These are phyloP conservation scores for Pachycephus smyrnensis DNA, from an alignment of 2,888 invertebrate genomes.

Conservation along the genomic window DNA sequence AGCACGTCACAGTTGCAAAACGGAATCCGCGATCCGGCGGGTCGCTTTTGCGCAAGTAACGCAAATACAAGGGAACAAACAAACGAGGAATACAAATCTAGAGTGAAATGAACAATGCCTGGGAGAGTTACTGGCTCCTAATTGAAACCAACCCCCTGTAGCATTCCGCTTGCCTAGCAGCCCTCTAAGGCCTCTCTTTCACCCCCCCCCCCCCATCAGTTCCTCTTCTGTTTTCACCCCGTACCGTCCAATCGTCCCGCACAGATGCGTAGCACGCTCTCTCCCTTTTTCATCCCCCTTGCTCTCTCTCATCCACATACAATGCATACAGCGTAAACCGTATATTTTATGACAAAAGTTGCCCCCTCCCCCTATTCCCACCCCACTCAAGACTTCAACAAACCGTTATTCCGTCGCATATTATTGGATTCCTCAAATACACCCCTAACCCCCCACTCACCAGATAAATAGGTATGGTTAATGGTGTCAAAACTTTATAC, in stretches of 20 bases:
- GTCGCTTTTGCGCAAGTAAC: constrained; percentile 34
- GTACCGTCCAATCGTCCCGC: constrained; percentile 59
- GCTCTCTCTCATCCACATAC: constrained; percentile 18
- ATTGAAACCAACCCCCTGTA: constrained; percentile 62
- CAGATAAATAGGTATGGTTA: no score
- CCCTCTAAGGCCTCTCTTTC: constrained; percentile 18
- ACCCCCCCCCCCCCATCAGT: constrained; percentile 27
- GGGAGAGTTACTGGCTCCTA: constrained; percentile 66
- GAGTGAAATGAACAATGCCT: constrained; percentile 66
- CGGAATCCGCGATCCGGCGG: not conserved
- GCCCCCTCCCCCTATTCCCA: not conserved
- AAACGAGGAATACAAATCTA: constrained; percentile 65
- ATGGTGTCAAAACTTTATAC: not conserved
- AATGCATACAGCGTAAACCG: constrained; percentile 2
- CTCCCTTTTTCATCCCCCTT: constrained; percentile 15
- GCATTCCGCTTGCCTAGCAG: constrained; percentile 33
- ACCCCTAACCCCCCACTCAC: no score
- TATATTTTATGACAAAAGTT: constrained; percentile 19
- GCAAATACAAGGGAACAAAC: constrained; percentile 54
- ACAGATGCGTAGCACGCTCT: constrained; percentile 59
- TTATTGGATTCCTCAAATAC: not conserved
- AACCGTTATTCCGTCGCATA: not conserved
- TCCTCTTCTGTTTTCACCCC: constrained; percentile 33
- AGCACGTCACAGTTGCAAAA: not conserved
- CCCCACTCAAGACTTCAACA: not conserved